Base-by-base conservation (phyloP, 2,797 vertebrate species). In the Pangasius krempfi region DNA sequence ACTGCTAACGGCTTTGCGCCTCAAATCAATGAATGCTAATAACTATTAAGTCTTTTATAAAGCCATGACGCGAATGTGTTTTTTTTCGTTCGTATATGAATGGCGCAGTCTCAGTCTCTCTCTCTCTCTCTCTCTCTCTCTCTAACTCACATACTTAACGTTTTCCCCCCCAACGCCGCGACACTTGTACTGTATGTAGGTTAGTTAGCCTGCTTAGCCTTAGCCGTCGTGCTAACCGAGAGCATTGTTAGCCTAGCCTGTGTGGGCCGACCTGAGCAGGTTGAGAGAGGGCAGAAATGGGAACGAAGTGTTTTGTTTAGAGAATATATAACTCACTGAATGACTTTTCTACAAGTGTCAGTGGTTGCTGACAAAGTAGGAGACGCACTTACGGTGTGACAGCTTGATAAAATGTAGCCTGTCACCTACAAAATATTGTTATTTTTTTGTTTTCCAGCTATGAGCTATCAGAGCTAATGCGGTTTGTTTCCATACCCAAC, bases 171-270 rank as follows among this genome's bases (percentile, higher is more conserved):
- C 33, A 85, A 54, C 52, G 20, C 62, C 52, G 27, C 62, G 33
- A 60, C 58, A 47, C 62, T 80, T 52, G 70, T 84, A 60, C 73
- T 52, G 70, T 84, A 60, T 50, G 30, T 81, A 44, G 22, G 72
- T 62, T 72, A 33, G 60, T 76, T 66, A 18, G 60, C 79, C 50
- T 44, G 79, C 37, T 76, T 66, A 18, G 60, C 79, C 50, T 44
- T 84, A 88, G 89, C 89, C 68, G 37, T 5, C 8, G n/a, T 84
- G 88, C 88, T 90, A 90, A 54, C 80, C 18, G 54, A 66, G 84
- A 88, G 85, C 85, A 20, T n/a, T 27, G 70, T 30, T 85, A 89
- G 89, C 87, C 75, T 87, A 88, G 89, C 89, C 20, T 78, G 5
- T 8, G 78, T 70, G 66, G 78, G 83, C 84, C 87, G 78, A 64